Conservation (phyloP, 2,888 invertebrate species). For the Lymantria dispar region DNA sequence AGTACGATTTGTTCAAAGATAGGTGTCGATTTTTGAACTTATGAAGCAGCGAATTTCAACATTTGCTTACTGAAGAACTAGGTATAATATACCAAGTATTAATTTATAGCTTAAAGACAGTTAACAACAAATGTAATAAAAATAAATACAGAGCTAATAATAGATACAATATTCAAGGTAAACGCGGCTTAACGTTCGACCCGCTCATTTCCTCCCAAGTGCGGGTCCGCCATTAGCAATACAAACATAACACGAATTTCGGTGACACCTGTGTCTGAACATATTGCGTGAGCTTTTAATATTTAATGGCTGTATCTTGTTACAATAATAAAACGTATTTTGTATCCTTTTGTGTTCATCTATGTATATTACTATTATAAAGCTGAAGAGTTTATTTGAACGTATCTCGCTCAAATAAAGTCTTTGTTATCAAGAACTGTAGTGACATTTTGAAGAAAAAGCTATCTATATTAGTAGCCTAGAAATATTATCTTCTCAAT, state of each 20-base stretch:
- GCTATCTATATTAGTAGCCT: too few species aligned
- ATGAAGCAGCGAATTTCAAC: too few species aligned
- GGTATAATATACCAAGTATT: neutral
- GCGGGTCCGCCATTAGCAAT: constrained; percentile 60
- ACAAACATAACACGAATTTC: constrained; percentile 63
- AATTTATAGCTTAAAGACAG: neutral
- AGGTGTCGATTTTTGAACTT: too few species aligned
- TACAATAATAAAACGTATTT: constrained; percentile 21
- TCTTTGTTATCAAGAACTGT: too few species aligned
- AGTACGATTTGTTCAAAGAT: too few species aligned
- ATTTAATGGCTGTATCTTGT: constrained; percentile 33
- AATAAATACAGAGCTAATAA: neutral
- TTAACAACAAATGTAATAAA: neutral
- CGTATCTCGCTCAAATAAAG: too few species aligned
- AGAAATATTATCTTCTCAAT: too few species aligned
- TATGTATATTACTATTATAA: neutral
- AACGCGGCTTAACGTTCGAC: constrained; percentile 39
- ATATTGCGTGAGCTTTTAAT: constrained; percentile 42
- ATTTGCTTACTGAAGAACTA: too few species aligned
- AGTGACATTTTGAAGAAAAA: too few species aligned
- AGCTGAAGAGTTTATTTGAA: too few species aligned
- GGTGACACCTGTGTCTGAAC: constrained; percentile 62
- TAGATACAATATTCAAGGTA: constrained; percentile 23
- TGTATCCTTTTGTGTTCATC: neutral
- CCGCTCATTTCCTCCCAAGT: constrained; percentile 57